phyloP scores from a whole-genome alignment of 2,113 vertebrate genomes.

The Suricata suricatta region DNA sequence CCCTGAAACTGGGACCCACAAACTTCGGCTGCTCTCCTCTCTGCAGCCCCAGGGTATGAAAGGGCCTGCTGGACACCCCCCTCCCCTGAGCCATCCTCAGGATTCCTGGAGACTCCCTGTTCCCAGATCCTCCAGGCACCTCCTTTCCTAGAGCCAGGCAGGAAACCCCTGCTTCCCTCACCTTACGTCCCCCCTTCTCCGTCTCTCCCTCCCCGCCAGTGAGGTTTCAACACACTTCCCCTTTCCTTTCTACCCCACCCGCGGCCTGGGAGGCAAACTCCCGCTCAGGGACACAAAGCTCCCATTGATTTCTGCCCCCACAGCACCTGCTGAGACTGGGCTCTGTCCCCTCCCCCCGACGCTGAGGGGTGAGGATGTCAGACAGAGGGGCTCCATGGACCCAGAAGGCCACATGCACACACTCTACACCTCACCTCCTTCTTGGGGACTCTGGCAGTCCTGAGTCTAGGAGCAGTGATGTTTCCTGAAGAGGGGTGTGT shows the following conservation, averaged over 20 bases:
- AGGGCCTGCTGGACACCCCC: neutral
- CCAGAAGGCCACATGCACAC: neutral
- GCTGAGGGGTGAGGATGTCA: neutral
- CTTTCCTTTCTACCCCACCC: constrained; percentile 18
- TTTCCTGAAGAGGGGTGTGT: neutral
- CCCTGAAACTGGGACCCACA: neutral
- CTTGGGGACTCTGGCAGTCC: neutral
- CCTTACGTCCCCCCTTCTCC: neutral
- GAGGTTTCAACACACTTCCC: constrained; percentile 5
- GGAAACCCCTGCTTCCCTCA: neutral
- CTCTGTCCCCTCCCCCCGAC: neutral
- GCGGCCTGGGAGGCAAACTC: constrained; percentile 54
- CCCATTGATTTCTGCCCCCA: constrained; percentile 70
- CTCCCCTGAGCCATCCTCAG: neutral
- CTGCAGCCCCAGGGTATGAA: neutral
- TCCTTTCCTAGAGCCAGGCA: neutral
- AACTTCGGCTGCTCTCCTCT: neutral
- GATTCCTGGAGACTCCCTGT: constrained; percentile 5
- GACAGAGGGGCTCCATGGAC: neutral
- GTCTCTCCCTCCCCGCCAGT: neutral
- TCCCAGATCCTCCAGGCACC: neutral
- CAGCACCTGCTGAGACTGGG: constrained; percentile 61
- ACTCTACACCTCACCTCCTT: neutral
- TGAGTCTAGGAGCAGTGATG: neutral
- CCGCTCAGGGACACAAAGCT: constrained; percentile 68